Conservation (phyloP, 2,113 vertebrate species). For the Epinephelus lanceolatus region DNA sequence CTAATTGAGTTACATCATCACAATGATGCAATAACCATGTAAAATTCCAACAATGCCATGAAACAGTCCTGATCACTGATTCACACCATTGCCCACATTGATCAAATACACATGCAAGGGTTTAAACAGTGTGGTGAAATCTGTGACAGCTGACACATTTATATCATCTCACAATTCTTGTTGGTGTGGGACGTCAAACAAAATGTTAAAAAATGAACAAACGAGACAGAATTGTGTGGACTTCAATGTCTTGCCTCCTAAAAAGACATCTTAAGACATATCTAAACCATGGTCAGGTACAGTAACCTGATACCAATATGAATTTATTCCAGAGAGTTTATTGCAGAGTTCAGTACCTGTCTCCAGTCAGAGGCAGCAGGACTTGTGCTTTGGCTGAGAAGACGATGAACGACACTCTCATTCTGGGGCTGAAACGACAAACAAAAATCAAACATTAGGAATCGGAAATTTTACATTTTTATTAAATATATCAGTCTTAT, state of each 20-base stretch:
- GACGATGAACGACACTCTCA: slow-evolving; percentile 95
- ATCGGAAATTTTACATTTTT: not conserved
- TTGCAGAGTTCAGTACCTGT: slow-evolving; percentile 86
- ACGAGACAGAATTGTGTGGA: not conserved
- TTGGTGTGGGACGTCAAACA: too few relatives aligned
- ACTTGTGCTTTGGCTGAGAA: slow-evolving; percentile 89
- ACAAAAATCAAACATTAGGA: slow-evolving; percentile 14
- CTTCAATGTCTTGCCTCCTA: too few relatives aligned
- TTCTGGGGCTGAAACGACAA: slow-evolving; percentile 87
- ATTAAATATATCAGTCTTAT: not conserved
- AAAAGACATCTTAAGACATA: not conserved
- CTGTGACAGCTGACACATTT: too few relatives aligned
- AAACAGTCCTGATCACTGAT: not conserved
- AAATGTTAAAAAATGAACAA: too few relatives aligned
- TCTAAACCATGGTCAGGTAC: not conserved
- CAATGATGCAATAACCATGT: not conserved
- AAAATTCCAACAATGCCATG: not conserved
- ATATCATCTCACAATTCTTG: too few relatives aligned
- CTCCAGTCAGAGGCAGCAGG: slow-evolving; percentile 92
- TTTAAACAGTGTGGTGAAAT: not conserved
- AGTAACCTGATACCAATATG: not conserved
- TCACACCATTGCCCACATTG: not conserved
- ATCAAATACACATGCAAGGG: not conserved
- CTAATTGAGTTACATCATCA: not conserved
- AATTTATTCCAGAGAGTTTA: too few relatives aligned